A percentile compares a stretch with the other conserved stretches of the same genome.
Evolutionary conservation across 1,140 invertebrate genomes (phyloP).

Genomic region (Helicoverpa zea): DNA sequence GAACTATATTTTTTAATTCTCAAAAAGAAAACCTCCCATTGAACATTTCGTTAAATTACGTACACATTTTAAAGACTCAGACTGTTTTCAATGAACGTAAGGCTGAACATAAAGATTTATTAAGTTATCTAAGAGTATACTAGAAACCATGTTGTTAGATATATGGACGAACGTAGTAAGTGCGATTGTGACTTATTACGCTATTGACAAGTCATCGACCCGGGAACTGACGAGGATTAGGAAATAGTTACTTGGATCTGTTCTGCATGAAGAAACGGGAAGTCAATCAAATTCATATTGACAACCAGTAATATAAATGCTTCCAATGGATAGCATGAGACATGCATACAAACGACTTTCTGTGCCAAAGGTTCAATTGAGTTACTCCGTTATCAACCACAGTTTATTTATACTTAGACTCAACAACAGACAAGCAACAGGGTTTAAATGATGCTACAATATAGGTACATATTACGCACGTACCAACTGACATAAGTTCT

Average conservation of each 20-base stretch:
- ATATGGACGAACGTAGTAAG: conserved; percentile 63
- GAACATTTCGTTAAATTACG: no score
- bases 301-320: conserved; percentile 24
- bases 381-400: conserved; percentile 49
- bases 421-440: conserved; percentile 56
- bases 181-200: conserved; percentile 72
- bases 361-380: conserved; percentile 40
- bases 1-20: no score
- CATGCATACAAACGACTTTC: conserved; percentile 33
- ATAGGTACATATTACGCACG: background rate
- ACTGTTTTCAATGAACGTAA: no score
- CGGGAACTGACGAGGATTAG: conserved; percentile 68
- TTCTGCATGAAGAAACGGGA: conserved; percentile 54
- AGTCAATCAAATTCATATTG: conserved; percentile 41
- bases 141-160: background rate
- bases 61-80: no score
- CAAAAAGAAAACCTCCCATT: no score
- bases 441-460: conserved; percentile 42
- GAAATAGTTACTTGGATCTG: conserved; percentile 69
- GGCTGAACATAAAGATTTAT: background rate
- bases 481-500: conserved; percentile 45
- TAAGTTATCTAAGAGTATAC: background rate
- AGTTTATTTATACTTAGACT: conserved; percentile 57
- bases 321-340: conserved; percentile 25
- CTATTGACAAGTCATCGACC: conserved; percentile 78